Conservation (phyloP, 2,113 vertebrate genomes). For the Columbina picui region DNA sequence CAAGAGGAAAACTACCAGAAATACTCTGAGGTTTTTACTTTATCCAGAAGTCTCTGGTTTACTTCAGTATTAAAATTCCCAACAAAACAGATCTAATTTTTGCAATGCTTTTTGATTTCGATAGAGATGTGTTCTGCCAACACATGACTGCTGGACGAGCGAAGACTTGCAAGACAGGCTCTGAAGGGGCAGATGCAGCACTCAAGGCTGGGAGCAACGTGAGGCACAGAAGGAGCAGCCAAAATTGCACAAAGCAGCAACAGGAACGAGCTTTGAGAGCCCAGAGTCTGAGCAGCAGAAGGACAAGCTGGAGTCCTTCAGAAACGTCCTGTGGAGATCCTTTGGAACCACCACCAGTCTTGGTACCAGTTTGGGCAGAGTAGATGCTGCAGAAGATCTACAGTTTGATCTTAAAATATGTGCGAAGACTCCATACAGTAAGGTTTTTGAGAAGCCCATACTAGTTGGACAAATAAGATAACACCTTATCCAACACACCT, state of each 20-base stretch:
- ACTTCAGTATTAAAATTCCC: not conserved
- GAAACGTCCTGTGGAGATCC: not conserved
- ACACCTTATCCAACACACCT: not conserved
- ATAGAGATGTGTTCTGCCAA: not conserved
- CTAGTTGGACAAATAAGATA: not conserved
- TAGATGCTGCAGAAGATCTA: not conserved
- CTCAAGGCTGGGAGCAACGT: not conserved
- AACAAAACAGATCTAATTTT: not conserved
- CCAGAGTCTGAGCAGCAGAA: not conserved
- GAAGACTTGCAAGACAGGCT: not conserved
- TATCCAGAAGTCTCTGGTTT: not conserved
- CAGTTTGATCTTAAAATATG: not conserved
- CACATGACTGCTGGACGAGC: not conserved
- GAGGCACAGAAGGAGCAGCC: not conserved
- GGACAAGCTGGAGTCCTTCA: not conserved
- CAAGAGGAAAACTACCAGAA: not conserved
- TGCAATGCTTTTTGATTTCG: not conserved
- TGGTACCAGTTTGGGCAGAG: not conserved
- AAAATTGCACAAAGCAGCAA: not conserved
- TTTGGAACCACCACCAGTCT: not conserved
- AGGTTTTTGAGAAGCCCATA: not conserved
- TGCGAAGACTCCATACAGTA: not conserved
- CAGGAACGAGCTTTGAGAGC: not conserved
- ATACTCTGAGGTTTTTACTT: not conserved
- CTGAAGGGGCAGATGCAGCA: not conserved